phyloP scores from a whole-genome alignment of 2,888 invertebrate species.

The Seladonia tumulorum region DNA sequence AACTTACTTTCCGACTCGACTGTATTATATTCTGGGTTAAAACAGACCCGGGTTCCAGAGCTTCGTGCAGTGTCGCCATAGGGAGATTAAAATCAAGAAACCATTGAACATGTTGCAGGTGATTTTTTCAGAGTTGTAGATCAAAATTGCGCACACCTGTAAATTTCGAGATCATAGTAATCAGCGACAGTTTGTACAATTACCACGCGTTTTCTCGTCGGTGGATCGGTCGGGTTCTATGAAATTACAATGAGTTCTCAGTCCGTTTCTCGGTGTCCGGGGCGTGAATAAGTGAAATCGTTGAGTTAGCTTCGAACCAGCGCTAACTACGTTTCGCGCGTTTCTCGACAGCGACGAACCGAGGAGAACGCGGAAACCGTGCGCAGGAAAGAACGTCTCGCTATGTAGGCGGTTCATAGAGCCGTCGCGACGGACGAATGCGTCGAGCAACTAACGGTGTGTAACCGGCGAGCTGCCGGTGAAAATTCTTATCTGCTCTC shows the following conservation, averaged over 20 bases:
- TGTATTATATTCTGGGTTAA: no score
- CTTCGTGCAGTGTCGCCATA: no score
- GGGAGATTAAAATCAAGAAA: no score
- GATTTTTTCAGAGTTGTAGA: no score
- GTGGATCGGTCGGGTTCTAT: not conserved
- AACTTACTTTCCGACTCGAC: no score
- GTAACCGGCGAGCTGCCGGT: not conserved
- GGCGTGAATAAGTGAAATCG: constrained; percentile 1
- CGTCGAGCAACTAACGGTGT: not conserved
- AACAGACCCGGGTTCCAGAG: no score
- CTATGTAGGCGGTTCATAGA: constrained; percentile 12
- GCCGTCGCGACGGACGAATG: not conserved
- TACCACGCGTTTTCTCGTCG: not conserved
- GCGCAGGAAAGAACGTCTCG: constrained; percentile 5
- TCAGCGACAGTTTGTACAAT: no score
- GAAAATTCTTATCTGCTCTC: constrained; percentile 35
- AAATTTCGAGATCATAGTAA: no score
- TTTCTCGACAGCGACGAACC: constrained; percentile 21
- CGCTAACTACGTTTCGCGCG: constrained; percentile 12
- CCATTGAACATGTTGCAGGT: no score
- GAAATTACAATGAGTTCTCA: not conserved
- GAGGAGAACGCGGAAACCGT: constrained; percentile 18
- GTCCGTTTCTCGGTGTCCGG: not conserved
- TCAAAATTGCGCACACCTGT: no score
- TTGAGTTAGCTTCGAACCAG: not conserved